Conservation (phyloP, 2,113 vertebrate genomes). For the Zosterops hypoxanthus region DNA sequence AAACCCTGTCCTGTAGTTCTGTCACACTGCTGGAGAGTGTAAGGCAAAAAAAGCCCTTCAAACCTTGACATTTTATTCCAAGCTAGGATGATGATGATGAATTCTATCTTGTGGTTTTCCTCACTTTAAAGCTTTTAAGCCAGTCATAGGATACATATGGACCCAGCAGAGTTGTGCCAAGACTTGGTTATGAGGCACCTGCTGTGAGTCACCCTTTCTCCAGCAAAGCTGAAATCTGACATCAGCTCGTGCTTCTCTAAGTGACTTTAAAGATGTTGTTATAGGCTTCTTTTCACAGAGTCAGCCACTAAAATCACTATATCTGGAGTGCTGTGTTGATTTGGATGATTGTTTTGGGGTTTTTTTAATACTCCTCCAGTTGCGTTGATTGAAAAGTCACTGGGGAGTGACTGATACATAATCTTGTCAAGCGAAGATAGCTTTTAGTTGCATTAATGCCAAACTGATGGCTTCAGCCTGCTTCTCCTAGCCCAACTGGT, state of each 20-base stretch:
- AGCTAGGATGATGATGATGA: not conserved
- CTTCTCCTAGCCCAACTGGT: not conserved
- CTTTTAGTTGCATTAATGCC: not conserved
- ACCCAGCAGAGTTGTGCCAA: not conserved
- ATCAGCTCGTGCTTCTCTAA: not conserved
- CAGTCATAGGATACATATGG: accelerated
- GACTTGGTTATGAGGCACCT: not conserved
- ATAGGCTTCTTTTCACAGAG: not conserved
- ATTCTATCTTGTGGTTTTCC: not conserved
- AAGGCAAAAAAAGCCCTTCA: not conserved
- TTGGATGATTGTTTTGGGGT: not conserved
- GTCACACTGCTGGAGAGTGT: not conserved
- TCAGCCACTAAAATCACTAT: not conserved
- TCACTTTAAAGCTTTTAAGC: not conserved
- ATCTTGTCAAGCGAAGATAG: not conserved
- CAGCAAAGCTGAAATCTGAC: not conserved
- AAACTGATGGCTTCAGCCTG: not conserved
- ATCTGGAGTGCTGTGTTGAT: not conserved
- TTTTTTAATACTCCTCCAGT: not conserved
- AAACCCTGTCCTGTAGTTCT: not conserved
- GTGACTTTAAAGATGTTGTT: not conserved
- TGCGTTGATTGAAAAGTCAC: not conserved
- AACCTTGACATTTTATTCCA: not conserved
- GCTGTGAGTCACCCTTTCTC: not conserved
- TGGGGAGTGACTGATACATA: not conserved